Evolutionary conservation across 1,140 invertebrate species (phyloP).

Genomic region (Vanessa atalanta): DNA sequence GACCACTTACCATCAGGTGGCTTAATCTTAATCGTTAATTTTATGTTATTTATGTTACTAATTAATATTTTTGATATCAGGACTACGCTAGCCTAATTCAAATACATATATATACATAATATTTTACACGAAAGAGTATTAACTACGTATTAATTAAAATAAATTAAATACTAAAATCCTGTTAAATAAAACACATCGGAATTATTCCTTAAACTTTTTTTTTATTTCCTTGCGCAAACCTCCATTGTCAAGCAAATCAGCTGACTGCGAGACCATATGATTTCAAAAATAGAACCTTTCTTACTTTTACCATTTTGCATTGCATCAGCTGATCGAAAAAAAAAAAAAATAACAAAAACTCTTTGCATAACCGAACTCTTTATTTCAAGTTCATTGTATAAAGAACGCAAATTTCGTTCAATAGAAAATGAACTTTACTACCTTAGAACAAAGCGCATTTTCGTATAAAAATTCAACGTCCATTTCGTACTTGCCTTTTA

Average conservation of each 20-base stretch:
- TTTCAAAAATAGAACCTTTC: constrained; percentile 26
- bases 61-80: too few species aligned
- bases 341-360: constrained; percentile 27
- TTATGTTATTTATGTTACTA: too few species aligned
- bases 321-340: constrained; percentile 32
- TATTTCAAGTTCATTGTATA: constrained; percentile 17
- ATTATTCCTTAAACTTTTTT: neutral
- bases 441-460: neutral
- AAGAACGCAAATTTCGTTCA: neutral
- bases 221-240: constrained; percentile 2
- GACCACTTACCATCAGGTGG: too few species aligned
- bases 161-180: too few species aligned
- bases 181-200: too few species aligned
- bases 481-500: constrained; percentile 28
- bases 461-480: neutral
- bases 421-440: neutral
- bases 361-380: constrained; percentile 37
- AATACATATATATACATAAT: too few species aligned
- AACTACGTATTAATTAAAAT: too few species aligned
- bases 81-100: too few species aligned
- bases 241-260: constrained; percentile 28
- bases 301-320: constrained; percentile 24
- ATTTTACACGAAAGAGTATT: too few species aligned
- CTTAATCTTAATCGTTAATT: too few species aligned
- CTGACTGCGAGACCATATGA: constrained; percentile 21